Base-by-base conservation (phyloP, 2,888 invertebrate species). In the Tillus elongatus region DNA sequence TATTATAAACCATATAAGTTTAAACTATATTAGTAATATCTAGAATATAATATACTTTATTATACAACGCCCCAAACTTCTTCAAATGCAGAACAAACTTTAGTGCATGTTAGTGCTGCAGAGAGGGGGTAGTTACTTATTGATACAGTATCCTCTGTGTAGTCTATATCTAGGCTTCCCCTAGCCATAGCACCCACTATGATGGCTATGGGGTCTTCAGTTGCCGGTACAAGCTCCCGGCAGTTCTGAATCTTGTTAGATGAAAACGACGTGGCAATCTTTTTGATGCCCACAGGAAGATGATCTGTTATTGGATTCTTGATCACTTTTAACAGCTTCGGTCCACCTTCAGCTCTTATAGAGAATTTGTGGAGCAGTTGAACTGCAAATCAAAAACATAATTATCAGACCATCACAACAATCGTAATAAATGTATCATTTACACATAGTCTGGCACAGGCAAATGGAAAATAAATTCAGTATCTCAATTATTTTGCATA, bases 141-240 rank as follows among this genome's bases (percentile, higher is more conserved):
- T 2, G 97, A 91, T 57, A 90, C 73, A 0, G 79, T 78, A 45
- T 86, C 87, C 70, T 98, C 96, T 1, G 82, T 77, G 65, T 96
- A 98, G 64, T 96, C 92, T 1, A 71, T 69, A 51, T 79, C 75
- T 42, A 97, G 81, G 66, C 84, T 86, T 37, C 98, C 98, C 67
- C 95, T 91, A 0, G 98, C 97, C 83, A 98, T 95, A 2, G 97
- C 93, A 27, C 98, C 98, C 39, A 98, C 72, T 2, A 96, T 82
- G 48, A 98, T 70, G 0, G 85, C 92, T 39, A 96, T 74, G 1
- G 96, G 93, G 40, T 78, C 77, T 44, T 91, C 85, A 33, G 74
- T 72, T 10, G 70, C 67, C 0, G 88, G 88, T 4, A 90, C 88
- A 19, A 96, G 61, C 28, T 90, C 86, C 39, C 76, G 68, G 36